Evolutionary conservation across 2,797 vertebrate species (phyloP).

Genomic region (Spondyliosoma cantharus): DNA sequence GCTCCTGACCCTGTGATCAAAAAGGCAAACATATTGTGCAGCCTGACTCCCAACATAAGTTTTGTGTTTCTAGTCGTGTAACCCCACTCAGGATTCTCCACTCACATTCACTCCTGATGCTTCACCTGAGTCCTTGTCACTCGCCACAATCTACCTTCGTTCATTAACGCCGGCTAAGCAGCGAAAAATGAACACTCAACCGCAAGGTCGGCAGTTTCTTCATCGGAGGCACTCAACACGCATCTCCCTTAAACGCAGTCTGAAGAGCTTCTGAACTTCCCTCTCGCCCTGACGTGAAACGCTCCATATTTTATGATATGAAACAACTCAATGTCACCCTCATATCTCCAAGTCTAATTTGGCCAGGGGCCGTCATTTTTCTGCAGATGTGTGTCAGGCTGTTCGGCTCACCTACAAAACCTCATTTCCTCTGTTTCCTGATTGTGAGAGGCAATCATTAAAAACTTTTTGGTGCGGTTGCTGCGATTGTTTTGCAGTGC

Average conservation of each 20-base stretch:
- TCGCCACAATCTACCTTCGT: slow-evolving; percentile 28
- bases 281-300: slow-evolving; percentile 37
- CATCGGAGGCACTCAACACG: slow-evolving; percentile 36
- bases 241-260: slow-evolving; percentile 32
- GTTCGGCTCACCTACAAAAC: slow-evolving; percentile 56
- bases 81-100: slow-evolving; percentile 1
- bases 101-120: neutral
- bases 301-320: slow-evolving; percentile 43
- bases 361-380: slow-evolving; percentile 34
- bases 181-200: slow-evolving; percentile 6
- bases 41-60: neutral
- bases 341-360: slow-evolving; percentile 61
- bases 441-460: slow-evolving; percentile 57
- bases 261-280: slow-evolving; percentile 56
- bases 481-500: slow-evolving; percentile 41
- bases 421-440: slow-evolving; percentile 61
- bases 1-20: neutral
- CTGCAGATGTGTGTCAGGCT: slow-evolving; percentile 42
- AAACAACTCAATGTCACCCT: slow-evolving; percentile 61
- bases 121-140: slow-evolving; percentile 19
- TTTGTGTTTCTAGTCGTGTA: neutral
- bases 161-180: slow-evolving; percentile 27
- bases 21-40: neutral
- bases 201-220: slow-evolving; percentile 53
- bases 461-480: slow-evolving; percentile 15